These are phyloP conservation scores for Drosophila imparisetae DNA, from an alignment of 2,888 invertebrate species.

Conservation along the genomic window DNA sequence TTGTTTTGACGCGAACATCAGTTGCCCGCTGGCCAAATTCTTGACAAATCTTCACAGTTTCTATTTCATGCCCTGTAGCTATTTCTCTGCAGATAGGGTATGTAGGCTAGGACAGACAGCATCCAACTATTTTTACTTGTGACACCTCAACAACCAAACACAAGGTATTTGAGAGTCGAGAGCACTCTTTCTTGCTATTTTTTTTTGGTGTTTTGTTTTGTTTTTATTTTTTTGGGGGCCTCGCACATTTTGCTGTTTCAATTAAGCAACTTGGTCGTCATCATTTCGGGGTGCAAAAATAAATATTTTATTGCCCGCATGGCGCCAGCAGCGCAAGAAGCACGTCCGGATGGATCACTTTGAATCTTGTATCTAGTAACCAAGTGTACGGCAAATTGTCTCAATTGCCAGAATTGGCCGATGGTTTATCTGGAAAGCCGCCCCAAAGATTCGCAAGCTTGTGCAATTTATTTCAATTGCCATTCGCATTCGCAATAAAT, in stretches of 20 bases:
- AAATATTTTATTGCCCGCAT: conserved; percentile 72
- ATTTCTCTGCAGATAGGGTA: background rate
- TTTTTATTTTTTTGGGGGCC: conserved; percentile 22
- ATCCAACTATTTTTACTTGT: background rate
- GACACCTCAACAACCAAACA: background rate
- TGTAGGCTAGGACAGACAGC: background rate
- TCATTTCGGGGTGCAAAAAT: conserved; percentile 66
- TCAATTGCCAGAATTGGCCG: conserved; percentile 35
- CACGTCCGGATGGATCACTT: conserved; percentile 40
- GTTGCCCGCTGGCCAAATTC: conserved; percentile 45
- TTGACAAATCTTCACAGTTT: conserved; percentile 45
- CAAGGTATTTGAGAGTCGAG: background rate
- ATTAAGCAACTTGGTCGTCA: conserved; percentile 60
- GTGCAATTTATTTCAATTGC: conserved; percentile 73
- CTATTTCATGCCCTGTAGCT: background rate
- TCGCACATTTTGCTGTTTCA: conserved; percentile 55
- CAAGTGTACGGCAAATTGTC: conserved; percentile 13
- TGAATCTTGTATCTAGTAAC: conserved; percentile 28
- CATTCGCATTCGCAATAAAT: conserved; percentile 41
- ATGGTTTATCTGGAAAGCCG: conserved; percentile 48
- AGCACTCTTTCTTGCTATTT: background rate
- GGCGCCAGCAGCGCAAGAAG: conserved; percentile 61
- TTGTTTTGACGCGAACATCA: conserved; percentile 35
- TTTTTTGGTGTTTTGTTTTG: background rate
- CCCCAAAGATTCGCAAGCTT: conserved; percentile 36